A percentile compares a stretch with the other conserved stretches of the same genome.
These are phyloP conservation scores for Hydrotaea diabolus DNA, from an alignment of 2,888 invertebrate species.

Conservation along the genomic window DNA sequence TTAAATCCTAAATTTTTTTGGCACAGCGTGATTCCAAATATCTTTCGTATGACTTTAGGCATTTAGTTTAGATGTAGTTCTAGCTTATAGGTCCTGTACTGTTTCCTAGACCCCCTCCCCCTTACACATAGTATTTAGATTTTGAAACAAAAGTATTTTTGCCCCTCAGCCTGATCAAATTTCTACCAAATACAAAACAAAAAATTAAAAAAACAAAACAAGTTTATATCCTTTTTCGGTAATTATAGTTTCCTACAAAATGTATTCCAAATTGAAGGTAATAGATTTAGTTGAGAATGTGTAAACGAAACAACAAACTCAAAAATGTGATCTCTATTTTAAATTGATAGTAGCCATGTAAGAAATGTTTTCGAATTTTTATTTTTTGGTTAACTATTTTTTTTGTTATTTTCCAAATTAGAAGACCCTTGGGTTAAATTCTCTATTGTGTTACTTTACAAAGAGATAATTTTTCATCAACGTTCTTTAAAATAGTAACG, in stretches of 20 bases:
- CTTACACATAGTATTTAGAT: constrained; percentile 40
- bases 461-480: too few relatives aligned
- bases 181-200: neutral
- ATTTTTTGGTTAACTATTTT: constrained; percentile 58
- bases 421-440: too few relatives aligned
- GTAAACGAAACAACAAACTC: constrained; percentile 59
- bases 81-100: constrained; percentile 47
- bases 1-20: constrained; percentile 67
- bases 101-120: too few relatives aligned
- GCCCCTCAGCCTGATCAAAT: neutral
- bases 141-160: neutral
- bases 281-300: constrained; percentile 34
- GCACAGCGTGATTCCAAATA: constrained; percentile 76
- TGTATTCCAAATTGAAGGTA: constrained; percentile 19
- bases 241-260: constrained; percentile 1
- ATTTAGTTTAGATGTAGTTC: constrained; percentile 27
- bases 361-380: constrained; percentile 24
- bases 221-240: too few relatives aligned
- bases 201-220: too few relatives aligned
- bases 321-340: constrained; percentile 72
- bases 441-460: too few relatives aligned
- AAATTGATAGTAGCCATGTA: constrained; percentile 60
- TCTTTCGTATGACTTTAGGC: constrained; percentile 40
- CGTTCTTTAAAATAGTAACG: too few relatives aligned
- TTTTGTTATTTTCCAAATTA: constrained; percentile 52